Evolutionary conservation across 53 echinoderm and acorn worm genomes (phyloP).

Genomic region (Henricia sp.): DNA sequence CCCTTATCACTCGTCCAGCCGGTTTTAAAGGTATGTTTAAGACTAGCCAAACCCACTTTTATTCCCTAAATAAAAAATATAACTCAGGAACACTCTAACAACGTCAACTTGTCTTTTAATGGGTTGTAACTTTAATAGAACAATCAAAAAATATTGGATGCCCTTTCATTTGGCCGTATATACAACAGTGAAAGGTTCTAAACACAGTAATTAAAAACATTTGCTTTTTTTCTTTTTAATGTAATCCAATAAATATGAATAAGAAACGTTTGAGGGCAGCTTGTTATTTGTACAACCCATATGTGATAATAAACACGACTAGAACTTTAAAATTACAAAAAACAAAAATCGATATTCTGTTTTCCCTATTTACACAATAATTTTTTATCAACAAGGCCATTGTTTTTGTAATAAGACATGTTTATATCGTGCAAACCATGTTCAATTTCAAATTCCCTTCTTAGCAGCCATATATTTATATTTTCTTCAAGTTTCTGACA

Average conservation of each 20-base stretch:
- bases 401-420: not conserved
- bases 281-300: constrained; percentile 43
- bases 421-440: too few relatives aligned
- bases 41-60: too few relatives aligned
- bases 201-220: constrained; percentile 38
- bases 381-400: not conserved
- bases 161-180: constrained; percentile 50
- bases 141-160: constrained; percentile 58
- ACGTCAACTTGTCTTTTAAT: too few relatives aligned
- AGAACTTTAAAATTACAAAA: constrained; percentile 39
- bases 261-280: constrained; percentile 42
- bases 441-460: not conserved
- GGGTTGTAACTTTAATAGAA: constrained; percentile 55
- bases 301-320: constrained; percentile 36
- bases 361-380: not conserved
- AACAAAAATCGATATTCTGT: not conserved
- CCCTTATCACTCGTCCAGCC: too few relatives aligned
- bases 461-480: not conserved
- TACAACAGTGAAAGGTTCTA: constrained; percentile 31
- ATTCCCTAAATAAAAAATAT: too few relatives aligned
- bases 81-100: too few relatives aligned
- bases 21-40: too few relatives aligned
- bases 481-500: not conserved
- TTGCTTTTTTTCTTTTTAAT: constrained; percentile 37
- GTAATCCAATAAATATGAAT: constrained; percentile 63